A percentile compares a stretch with the other conserved stretches of the same genome.
Conservation (phyloP, 2,888 invertebrate genomes). For the Caenorhabditis zanzibari region DNA sequence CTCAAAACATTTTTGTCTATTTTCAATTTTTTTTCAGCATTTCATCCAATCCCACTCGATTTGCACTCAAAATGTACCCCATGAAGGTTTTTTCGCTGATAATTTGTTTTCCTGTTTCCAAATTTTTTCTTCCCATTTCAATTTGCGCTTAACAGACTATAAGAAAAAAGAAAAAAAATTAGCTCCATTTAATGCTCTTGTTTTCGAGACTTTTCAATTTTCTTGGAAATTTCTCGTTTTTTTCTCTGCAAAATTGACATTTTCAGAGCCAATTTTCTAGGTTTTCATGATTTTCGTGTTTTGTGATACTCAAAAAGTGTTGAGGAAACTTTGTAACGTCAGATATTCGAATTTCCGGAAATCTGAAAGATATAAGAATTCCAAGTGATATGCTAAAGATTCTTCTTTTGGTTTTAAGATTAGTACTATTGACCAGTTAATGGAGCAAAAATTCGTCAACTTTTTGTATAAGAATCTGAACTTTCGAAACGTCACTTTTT, state of each 20-base stretch:
- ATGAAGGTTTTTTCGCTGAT: too few species aligned
- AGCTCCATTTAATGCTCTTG: not conserved
- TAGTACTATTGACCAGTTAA: too few species aligned
- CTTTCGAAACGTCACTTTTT: too few species aligned
- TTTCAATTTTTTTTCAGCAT: not conserved
- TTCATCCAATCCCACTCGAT: slow-evolving; percentile 13
- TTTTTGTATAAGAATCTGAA: too few species aligned
- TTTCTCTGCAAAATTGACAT: slow-evolving; percentile 3
- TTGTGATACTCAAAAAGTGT: not conserved
- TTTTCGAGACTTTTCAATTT: not conserved
- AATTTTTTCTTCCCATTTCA: not conserved
- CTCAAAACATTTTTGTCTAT: not conserved
- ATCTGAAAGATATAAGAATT: not conserved
- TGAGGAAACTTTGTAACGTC: slow-evolving; percentile 3
- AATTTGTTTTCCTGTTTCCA: not conserved
- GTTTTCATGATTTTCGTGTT: too few species aligned
- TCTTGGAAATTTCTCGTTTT: not conserved
- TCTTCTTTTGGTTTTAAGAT: too few species aligned
- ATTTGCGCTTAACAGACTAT: too few species aligned
- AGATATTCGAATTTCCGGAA: slow-evolving; percentile 10
- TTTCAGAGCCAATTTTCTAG: not conserved
- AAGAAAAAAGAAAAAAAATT: not conserved
- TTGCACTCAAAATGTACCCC: slow-evolving; percentile 9
- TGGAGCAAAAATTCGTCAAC: too few species aligned
- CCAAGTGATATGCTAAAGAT: not conserved